phyloP scores from a whole-genome alignment of 2,888 invertebrate genomes.

The Acrobasis repandana region DNA sequence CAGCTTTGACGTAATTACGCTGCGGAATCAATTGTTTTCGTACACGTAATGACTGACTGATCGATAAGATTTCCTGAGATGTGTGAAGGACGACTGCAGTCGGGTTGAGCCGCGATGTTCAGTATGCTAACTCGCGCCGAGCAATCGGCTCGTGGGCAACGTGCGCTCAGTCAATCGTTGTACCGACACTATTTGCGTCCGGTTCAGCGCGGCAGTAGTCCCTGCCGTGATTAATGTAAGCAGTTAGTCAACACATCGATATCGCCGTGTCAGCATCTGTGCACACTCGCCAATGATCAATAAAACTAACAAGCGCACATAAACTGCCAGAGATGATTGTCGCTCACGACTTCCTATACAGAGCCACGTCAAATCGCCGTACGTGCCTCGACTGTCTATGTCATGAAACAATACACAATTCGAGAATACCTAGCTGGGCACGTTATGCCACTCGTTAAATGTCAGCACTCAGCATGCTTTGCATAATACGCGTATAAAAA shows the following conservation, averaged over 20 bases:
- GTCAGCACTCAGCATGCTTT: conserved; percentile 22
- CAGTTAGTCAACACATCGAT: conserved; percentile 72
- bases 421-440: conserved; percentile 35
- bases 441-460: conserved; percentile 27
- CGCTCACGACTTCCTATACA: conserved; percentile 32
- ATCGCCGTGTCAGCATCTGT: conserved; percentile 63
- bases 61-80: conserved; percentile 35
- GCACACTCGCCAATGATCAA: conserved; percentile 44
- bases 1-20: conserved; percentile 50
- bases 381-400: conserved; percentile 50
- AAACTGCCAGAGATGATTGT: conserved; percentile 31
- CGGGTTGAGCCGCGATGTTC: conserved; percentile 22
- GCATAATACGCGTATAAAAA: conserved; percentile 22
- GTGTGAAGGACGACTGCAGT: conserved; percentile 14
- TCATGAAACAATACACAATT: conserved; percentile 48
- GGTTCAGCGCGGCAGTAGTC: conserved; percentile 50
- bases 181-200: conserved; percentile 70
- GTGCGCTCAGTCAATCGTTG: conserved; percentile 70
- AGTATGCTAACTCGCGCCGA: conserved; percentile 29
- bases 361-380: conserved; percentile 41
- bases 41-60: conserved; percentile 41
- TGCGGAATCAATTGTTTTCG: conserved; percentile 45
- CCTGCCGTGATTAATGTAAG: conserved; percentile 66
- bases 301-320: conserved; percentile 41
- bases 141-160: conserved; percentile 53